Conservation (phyloP, 2,888 invertebrate genomes). For the Xanthia icteritia region DNA sequence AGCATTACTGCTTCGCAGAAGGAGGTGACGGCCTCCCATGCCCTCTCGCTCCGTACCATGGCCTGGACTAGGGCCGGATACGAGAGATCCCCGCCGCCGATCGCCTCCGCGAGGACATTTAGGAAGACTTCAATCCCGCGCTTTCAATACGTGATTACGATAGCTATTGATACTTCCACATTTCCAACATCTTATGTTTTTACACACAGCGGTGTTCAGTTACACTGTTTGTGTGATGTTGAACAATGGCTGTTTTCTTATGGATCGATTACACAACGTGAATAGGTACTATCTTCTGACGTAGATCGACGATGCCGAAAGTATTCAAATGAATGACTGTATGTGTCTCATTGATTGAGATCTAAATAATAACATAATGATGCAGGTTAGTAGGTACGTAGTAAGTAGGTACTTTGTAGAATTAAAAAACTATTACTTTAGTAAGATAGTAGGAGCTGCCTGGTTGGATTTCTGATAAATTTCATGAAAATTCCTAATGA, state of each 20-base stretch:
- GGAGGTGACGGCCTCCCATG: no score
- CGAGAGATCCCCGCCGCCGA: no score
- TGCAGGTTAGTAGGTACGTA: background rate
- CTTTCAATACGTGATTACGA: conserved; percentile 65
- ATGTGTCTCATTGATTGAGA: background rate
- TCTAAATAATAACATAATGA: background rate
- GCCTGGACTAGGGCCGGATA: no score
- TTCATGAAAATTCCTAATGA: background rate
- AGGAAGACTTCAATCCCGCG: conserved; percentile 22
- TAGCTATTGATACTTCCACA: conserved; percentile 76
- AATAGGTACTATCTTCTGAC: conserved; percentile 30
- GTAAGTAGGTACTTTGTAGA: background rate
- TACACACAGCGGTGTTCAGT: conserved; percentile 71
- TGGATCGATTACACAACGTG: conserved; percentile 76
- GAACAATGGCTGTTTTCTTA: conserved; percentile 82
- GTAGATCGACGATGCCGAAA: conserved; percentile 23
- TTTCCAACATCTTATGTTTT: conserved; percentile 80
- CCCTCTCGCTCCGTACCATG: no score
- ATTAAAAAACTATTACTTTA: background rate
- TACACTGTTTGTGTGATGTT: conserved; percentile 78
- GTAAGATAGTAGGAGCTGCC: background rate
- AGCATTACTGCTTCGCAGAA: no score
- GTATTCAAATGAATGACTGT: conserved; percentile 1
- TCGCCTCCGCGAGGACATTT: no score
- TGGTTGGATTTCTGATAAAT: background rate